Base-by-base conservation (phyloP, 2,888 invertebrate species). In the Andrena praecox region DNA sequence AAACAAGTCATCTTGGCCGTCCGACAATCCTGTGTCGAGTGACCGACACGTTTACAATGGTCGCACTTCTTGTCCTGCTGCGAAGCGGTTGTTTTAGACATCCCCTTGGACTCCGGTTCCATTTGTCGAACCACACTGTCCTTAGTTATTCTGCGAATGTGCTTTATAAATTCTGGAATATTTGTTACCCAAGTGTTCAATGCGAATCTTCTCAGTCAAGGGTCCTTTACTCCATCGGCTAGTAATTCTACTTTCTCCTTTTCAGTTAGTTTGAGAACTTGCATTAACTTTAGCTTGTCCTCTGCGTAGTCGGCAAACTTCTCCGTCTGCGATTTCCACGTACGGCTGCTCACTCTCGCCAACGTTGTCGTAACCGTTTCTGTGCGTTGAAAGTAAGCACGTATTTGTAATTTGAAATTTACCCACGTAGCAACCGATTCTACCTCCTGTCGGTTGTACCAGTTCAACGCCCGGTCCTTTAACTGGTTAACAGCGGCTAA, bases 141-240 rank as follows among this genome's bases (percentile, higher is more conserved):
- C n/a, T 48, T 48, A 1, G 48, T 66, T 12, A 69, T 69, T 16
- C 16, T 69, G 33, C 68, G n/a, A 1, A 68, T 12, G 1, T 68
- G 68, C 33, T 68, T 12, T 2, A 68, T 33, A 12, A 68, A 68
- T n/a, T 68, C 68, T 0, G 54, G 33, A 31, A 68, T 33, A 16
- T 2, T 54, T 2, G 7, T 35, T 2, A 24, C 20, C 68, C 56
- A 54, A 2, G 56, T 35, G 4, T 33, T 16, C 1, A 69, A 12
- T 0, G 27, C 56, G 2, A 69, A 24, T 12, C 16, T 54, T 6
- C 56, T 12, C 1, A 69, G 1, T 10, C 27, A 3, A 0, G 20
- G 3, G 27, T 59, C 59, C 20, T 56, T 56, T 0, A 69, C 69
- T 8, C 59, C 59, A 16, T 69, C 59, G 0, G 59, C 56, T 12